Percentiles rank a stretch among this genome's conserved stretches.
Conservation (phyloP, 2,113 vertebrate species). For the Corythoichthys haematopterus region DNA sequence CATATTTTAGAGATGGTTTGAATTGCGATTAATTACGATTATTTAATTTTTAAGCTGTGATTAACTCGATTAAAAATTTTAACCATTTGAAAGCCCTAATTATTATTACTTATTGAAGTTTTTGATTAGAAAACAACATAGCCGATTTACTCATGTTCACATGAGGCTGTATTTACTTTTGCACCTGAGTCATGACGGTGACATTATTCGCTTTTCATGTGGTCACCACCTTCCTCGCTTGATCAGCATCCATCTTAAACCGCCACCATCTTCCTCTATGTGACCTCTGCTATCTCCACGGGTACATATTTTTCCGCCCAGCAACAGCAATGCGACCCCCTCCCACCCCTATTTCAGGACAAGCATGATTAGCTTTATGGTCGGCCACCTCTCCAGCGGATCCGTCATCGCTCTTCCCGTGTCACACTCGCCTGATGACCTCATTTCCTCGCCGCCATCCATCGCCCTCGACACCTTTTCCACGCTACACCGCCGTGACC, state of each 20-base stretch:
- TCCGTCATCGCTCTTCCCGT: constrained; percentile 5
- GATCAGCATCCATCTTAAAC: constrained; percentile 14
- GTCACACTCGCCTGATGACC: neutral
- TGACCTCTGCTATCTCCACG: constrained; percentile 39
- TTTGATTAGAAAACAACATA: no score
- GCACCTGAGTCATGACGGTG: neutral
- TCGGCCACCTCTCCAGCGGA: constrained; percentile 6
- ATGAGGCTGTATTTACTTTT: neutral
- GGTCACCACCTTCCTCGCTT: neutral
- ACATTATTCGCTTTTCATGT: neutral
- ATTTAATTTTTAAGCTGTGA: no score
- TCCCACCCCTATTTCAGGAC: constrained; percentile 19
- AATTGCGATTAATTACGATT: no score
- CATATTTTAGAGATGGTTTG: no score
- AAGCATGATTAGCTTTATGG: constrained; percentile 33
- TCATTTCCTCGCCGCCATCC: constrained; percentile 23
- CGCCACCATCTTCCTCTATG: constrained; percentile 9
- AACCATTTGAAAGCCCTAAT: no score
- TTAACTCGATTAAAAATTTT: no score
- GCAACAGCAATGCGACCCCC: constrained; percentile 49
- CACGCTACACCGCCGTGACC: neutral
- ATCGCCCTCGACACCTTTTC: constrained; percentile 10
- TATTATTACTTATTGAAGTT: no score
- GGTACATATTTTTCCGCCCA: constrained; percentile 42
- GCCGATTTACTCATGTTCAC: no score